Percentiles rank a stretch among this genome's conserved stretches.
phyloP scores from a whole-genome alignment of 2,797 vertebrate genomes.

The Gadopsis marmoratus region DNA sequence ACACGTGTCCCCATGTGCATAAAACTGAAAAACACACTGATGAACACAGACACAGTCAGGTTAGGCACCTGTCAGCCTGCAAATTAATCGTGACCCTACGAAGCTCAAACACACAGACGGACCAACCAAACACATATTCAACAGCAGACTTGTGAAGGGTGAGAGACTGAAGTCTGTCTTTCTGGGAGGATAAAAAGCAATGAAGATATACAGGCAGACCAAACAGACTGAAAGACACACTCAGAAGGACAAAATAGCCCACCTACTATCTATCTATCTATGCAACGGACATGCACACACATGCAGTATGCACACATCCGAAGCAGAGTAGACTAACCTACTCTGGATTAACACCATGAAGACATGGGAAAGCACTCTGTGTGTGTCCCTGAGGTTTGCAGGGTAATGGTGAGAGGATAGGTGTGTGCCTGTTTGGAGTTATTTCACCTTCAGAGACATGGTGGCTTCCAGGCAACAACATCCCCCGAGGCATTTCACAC shows the following conservation, averaged over 20 bases:
- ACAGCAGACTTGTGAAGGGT: slow-evolving; percentile 4
- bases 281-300: slow-evolving; percentile 27
- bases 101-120: slow-evolving; percentile 9
- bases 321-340: slow-evolving; percentile 46
- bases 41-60: slow-evolving; percentile 54
- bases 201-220: slow-evolving; percentile 13
- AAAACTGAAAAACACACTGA: slow-evolving; percentile 69
- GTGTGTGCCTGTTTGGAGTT: slow-evolving; percentile 70
- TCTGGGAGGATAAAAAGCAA: slow-evolving; percentile 8
- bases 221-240: not conserved
- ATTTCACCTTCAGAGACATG: slow-evolving; percentile 79
- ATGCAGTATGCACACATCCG: slow-evolving; percentile 31
- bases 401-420: slow-evolving; percentile 78
- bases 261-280: not conserved
- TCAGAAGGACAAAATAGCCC: not conserved
- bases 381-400: slow-evolving; percentile 56
- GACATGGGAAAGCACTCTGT: slow-evolving; percentile 82
- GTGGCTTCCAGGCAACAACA: slow-evolving; percentile 76
- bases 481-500: slow-evolving; percentile 69
- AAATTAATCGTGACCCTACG: slow-evolving; percentile 47
- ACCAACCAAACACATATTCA: slow-evolving; percentile 10
- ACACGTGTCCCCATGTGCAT: slow-evolving; percentile 29
- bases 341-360: slow-evolving; percentile 68
- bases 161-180: slow-evolving; percentile 24
- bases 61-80: slow-evolving; percentile 56